These are phyloP conservation scores for Corydoras maculifer DNA, from an alignment of 2,113 vertebrate genomes.

Conservation along the genomic window DNA sequence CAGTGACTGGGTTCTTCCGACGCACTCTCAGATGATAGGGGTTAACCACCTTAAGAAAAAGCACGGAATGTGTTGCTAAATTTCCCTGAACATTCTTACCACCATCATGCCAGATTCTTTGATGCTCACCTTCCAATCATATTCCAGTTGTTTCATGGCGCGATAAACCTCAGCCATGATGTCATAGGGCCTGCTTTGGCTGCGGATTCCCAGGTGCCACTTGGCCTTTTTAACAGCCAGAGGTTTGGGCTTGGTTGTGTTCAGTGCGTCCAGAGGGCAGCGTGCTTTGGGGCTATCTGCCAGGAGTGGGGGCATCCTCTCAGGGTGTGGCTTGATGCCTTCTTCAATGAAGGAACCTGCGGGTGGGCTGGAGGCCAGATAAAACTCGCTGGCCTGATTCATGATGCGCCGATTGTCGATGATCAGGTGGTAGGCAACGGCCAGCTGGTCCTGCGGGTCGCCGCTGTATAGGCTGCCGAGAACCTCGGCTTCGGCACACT, in stretches of 20 bases:
- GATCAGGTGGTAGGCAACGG: constrained; percentile 92
- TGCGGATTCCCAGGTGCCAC: constrained; percentile 97
- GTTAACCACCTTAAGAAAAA: constrained; percentile 80
- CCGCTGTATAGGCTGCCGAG: constrained; percentile 90
- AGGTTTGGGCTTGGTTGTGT: constrained; percentile 93
- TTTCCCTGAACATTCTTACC: too few species aligned
- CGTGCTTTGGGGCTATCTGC: constrained; percentile 91
- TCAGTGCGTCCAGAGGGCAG: constrained; percentile 89
- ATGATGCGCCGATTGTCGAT: constrained; percentile 98
- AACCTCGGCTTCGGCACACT: constrained; percentile 88
- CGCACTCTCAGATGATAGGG: constrained; percentile 91
- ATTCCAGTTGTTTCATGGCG: constrained; percentile 91
- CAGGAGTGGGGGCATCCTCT: constrained; percentile 89
- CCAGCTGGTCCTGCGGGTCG: constrained; percentile 94
- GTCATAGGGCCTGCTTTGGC: constrained; percentile 92
- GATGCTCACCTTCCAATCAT: constrained; percentile 88
- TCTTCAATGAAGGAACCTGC: constrained; percentile 94
- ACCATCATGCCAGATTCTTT: not conserved
- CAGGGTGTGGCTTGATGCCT: constrained; percentile 87
- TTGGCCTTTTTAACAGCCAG: constrained; percentile 95
- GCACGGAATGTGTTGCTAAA: not conserved
- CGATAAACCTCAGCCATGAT: constrained; percentile 98
- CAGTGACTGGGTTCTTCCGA: constrained; percentile 90
- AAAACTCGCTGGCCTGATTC: constrained; percentile 98
- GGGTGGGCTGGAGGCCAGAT: constrained; percentile 93